Base-by-base conservation (phyloP, 2,113 vertebrate genomes). In the Erpornis zantholeuca region DNA sequence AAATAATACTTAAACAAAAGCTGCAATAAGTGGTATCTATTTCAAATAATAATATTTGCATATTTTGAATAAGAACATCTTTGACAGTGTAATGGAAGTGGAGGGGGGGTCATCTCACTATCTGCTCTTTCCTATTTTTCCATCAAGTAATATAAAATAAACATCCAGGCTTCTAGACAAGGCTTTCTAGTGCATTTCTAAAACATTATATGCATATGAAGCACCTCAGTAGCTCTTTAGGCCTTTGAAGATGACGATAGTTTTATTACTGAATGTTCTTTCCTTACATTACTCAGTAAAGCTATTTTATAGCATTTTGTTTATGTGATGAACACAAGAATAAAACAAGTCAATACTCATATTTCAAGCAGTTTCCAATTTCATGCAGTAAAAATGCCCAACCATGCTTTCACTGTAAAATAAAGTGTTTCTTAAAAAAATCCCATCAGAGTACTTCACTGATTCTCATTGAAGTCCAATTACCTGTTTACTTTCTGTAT, bases 321-420 rank as follows among this genome's bases (percentile, higher is more conserved):
- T 93, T 76, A 59, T 22, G 15, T 78, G 21, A 92, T 36, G 47
- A 91, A 64, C 40, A 63, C 18, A 71, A 64, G 49, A 94, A 92
- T 49, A 90, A 92, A 91, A 22, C 56, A 75, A 68, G 49, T 68
- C 57, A 76, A 72, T 86, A 68, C 29, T 75, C 49, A 12, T 57
- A 81, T 86, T 95, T 94, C 72, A 75, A 91, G 38, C 9, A 66
- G 73, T 60, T 90, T 96, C 68, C 18, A 40, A 59, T 94, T 94
- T 84, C 72, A 56, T 45, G 52, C 59, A 78, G 44, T 68, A 84
- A 90, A 94, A 94, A 86, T 52, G 17, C 12, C 60, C 21, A 88
- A 42, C 15, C 15, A 59, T 25, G 38, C 33, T 92, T 90, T 83
- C 33, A 40, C 38, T 66, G n/a, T 70, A 75, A 92, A 93, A 86